phyloP scores from a whole-genome alignment of 2,113 vertebrate species.

The Barbus barbus region DNA sequence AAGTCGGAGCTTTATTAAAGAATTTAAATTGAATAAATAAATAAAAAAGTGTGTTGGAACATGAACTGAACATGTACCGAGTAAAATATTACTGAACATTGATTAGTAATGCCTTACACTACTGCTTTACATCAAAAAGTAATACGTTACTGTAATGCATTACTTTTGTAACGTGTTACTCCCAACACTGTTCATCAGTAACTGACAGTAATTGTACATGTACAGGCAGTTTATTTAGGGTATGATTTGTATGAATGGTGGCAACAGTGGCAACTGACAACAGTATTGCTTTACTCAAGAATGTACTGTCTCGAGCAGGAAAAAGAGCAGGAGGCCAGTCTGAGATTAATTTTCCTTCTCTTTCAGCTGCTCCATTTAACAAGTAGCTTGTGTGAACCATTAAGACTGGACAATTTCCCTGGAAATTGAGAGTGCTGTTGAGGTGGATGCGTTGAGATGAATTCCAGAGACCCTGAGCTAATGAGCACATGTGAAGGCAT shows the following conservation, averaged over 20 bases:
- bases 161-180: no score
- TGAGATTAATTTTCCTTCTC: conserved; percentile 12
- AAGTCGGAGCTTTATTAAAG: no score
- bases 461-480: conserved; percentile 37
- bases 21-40: no score
- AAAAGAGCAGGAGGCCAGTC: conserved; percentile 13
- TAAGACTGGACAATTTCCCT: conserved; percentile 53
- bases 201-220: not conserved
- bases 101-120: no score
- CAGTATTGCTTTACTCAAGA: not conserved
- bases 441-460: conserved; percentile 37
- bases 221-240: not conserved
- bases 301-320: not conserved
- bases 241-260: not conserved
- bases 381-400: conserved; percentile 64
- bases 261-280: not conserved
- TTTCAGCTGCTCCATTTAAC: conserved; percentile 53
- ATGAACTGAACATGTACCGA: no score
- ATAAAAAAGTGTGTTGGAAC: no score
- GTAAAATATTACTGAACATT: no score
- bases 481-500: conserved; percentile 25
- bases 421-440: conserved; percentile 59
- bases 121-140: no score
- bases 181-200: no score
- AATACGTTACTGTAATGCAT: no score